Evolutionary conservation across 2,113 vertebrate genomes (phyloP).

Genomic region (Cavia aperea): DNA sequence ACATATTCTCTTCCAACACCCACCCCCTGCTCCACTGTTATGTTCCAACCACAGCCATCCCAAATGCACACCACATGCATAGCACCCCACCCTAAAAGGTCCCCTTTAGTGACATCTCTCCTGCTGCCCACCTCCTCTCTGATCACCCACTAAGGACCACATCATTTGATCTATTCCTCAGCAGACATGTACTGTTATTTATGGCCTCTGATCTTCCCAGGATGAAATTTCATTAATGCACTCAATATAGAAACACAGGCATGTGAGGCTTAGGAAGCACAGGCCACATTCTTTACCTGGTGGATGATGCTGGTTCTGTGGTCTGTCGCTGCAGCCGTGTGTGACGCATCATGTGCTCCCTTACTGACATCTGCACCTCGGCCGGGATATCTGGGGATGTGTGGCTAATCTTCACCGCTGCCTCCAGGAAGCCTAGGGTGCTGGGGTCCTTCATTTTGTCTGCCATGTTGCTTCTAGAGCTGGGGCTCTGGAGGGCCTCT

Average conservation of each 20-base stretch:
- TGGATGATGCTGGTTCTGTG: conserved; percentile 90
- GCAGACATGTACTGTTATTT: background rate
- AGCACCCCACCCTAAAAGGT: background rate
- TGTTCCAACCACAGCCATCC: fast-evolving
- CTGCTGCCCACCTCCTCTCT: background rate
- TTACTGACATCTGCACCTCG: conserved; percentile 95
- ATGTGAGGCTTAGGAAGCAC: background rate
- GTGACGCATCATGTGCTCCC: conserved; percentile 86
- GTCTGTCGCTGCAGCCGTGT: conserved; percentile 89
- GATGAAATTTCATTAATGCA: background rate
- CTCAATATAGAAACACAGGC: background rate
- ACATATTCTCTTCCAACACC: background rate
- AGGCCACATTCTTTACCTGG: conserved; percentile 77
- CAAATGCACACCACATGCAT: fast-evolving
- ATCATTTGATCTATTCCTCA: background rate
- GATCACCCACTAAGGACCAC: fast-evolving
- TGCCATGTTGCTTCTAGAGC: conserved; percentile 82
- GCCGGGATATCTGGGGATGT: conserved; percentile 94
- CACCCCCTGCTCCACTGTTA: background rate
- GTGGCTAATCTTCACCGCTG: conserved; percentile 95
- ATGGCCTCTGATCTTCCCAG: background rate
- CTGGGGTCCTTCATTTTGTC: conserved; percentile 90
- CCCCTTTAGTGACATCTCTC: background rate
- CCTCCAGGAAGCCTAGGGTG: conserved; percentile 87
- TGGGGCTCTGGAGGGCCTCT: conserved; percentile 65